Evolutionary conservation across 1,140 invertebrate species (phyloP).

Genomic region (Ericerus pela): DNA sequence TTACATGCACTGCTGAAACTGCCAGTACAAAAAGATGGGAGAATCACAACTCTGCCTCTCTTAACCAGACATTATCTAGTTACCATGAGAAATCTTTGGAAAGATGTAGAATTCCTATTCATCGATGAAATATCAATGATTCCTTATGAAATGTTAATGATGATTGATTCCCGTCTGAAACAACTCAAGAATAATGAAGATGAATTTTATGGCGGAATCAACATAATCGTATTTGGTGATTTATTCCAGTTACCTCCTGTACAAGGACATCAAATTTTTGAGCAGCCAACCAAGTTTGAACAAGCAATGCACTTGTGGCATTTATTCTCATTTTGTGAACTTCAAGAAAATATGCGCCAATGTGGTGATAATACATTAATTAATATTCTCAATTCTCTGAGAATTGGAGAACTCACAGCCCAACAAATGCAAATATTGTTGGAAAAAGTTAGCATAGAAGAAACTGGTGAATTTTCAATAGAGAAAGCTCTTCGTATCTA

Average conservation of each 20-base stretch:
- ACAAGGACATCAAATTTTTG: no score
- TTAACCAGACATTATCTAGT: conserved; percentile 28
- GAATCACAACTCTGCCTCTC: conserved; percentile 25
- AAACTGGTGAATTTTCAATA: conserved; percentile 18
- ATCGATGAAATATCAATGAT: conserved; percentile 31
- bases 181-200: neutral
- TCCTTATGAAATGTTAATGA: no score
- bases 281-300: no score
- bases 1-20: conserved; percentile 3
- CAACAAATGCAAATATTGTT: conserved; percentile 19
- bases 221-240: no score
- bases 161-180: no score
- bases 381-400: neutral
- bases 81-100: conserved; percentile 28
- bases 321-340: no score
- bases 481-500: conserved; percentile 21
- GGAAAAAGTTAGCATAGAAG: conserved; percentile 16
- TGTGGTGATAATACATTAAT: neutral
- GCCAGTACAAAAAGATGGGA: no score
- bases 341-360: no score
- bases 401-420: conserved; percentile 21
- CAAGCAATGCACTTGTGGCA: no score
- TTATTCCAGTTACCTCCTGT: no score
- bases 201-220: no score
- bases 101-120: conserved; percentile 30